Evolutionary conservation across 2,888 invertebrate species (phyloP), one percentile per base, ranked within the genome.

Genomic region (Sericinus montela): DNA sequence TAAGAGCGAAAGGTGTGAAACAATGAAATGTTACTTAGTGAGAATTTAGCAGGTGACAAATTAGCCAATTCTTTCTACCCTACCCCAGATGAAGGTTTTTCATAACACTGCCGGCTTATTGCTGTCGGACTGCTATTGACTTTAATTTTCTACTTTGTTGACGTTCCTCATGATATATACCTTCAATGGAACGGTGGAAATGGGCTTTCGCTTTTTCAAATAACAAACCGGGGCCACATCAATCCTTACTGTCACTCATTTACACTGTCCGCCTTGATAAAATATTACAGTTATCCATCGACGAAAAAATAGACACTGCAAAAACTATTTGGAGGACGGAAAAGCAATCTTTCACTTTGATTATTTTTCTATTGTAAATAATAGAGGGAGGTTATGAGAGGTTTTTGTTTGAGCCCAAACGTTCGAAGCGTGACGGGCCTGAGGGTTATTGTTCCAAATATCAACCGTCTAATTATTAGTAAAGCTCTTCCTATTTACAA

Each of bases 71-170:
- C 75, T 68, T 73, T 72, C 66, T 60, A 67, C 71, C 69, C 64
- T 38, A 13, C 11, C 56, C 56, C 52, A 72, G 77, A 78, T 74
- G 75, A 74, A 79, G 69, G 59, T 72, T 63, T 74, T 73, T 76
- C 75, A 78, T 80, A 78, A 79, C 76, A 72, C 51, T 37, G 58
- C 61, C 65, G 70, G 67, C 76, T 83, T 83, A 84, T 83, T 80
- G 81, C 80, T 57, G 61, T 67, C 72, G 66, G 62, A 61, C 68
- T 75, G 75, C 75, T 84, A 85, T 84, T 86, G 82, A 85, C 82
- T 86, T 86, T 86, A 86, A 87, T 86, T 86, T 87, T 86, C 83
- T 84, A 74, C 80, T 71, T 73, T 86, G 80, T 86, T 86, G 84
- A 85, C 87, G 80, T 81, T 79, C 71, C 75, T 77, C 77, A 77